A percentile compares a stretch with the other conserved stretches of the same genome.
phyloP scores from a whole-genome alignment of 2,113 vertebrate genomes.

The Spea multiplicata region DNA sequence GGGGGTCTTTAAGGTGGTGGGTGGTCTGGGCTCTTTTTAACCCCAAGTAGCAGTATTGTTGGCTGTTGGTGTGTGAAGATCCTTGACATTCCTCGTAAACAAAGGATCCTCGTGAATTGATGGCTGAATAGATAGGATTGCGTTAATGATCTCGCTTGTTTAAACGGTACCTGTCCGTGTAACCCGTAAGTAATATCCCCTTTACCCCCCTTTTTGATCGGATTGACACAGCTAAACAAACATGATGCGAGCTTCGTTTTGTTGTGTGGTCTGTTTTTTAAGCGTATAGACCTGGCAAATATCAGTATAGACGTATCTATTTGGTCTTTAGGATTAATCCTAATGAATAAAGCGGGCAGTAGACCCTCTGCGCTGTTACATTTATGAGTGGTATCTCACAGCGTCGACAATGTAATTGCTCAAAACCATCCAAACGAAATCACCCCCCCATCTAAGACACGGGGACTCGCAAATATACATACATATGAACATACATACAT shows the following conservation, averaged over 20 bases:
- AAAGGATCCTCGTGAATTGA: neutral
- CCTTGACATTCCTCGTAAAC: constrained; percentile 29
- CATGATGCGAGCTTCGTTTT: neutral
- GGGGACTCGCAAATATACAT: no score
- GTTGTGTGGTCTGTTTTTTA: constrained; percentile 11
- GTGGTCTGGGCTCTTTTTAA: neutral
- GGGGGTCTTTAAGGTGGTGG: no score
- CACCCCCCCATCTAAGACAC: no score
- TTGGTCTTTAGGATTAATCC: neutral
- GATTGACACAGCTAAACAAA: constrained; percentile 39
- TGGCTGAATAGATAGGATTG: constrained; percentile 28
- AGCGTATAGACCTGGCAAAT: neutral
- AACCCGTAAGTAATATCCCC: constrained; percentile 17
- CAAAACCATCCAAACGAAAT: no score
- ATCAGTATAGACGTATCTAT: neutral
- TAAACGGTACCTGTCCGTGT: constrained; percentile 1
- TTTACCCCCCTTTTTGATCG: neutral
- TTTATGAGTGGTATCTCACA: no score
- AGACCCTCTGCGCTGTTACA: no score
- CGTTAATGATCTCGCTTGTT: constrained; percentile 14
- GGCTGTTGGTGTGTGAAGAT: neutral
- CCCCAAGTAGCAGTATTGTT: neutral
- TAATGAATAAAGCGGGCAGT: no score
- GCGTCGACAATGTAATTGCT: no score
- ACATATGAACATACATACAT: no score